Base-by-base conservation (phyloP, 2,113 vertebrate genomes). In the Egretta garzetta region DNA sequence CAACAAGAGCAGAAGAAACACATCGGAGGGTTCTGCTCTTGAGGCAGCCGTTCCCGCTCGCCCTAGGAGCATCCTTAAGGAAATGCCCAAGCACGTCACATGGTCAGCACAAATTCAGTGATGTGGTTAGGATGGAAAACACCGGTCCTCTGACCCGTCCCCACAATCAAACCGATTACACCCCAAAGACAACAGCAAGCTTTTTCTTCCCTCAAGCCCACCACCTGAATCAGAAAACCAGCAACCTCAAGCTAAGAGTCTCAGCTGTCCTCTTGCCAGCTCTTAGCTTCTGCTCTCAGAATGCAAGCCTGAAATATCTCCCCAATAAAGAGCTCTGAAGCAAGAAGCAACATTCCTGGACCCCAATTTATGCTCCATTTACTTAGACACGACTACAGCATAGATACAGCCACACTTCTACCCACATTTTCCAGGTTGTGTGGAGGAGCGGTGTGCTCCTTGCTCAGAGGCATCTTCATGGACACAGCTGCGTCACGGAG, bases 31-130 rank as follows among this genome's bases (percentile, higher is more conserved):
- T 37, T 74, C 39, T 55, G 59, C 50, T 72, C 28, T 28, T 1
- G 2, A 55, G 35, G 47, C 26, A 63, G 62, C 47, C 1, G 1
- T 9, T 53, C 22, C 17, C 1, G 1, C 49, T 30, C 4, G 4
- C 33, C 30, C 6, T 5, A 55, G 13, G 30, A 45, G n/a, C 28
- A 82, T n/a, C 17, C 59, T 26, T 27, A 43, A n/a, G 43, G 27
- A 50, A 68, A 43, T 5, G 13, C 37, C 33, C 9, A 33, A 22
- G 37, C 9, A 10, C 2, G 12, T n/a, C 13, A 8, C 55, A 14
- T 23, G 18, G 37, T 13, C 33, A 52, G 24, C 24, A 10, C 15
- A 17, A 37, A 26, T 15, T 10, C 4, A 4, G 19, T 32, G 41
- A 53, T 30, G 33, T 11, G 24, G 14, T 8, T 8, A 35, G 3